These are phyloP conservation scores for Neelides sp. DNA, from an alignment of 1,140 invertebrate species.

Conservation along the genomic window DNA sequence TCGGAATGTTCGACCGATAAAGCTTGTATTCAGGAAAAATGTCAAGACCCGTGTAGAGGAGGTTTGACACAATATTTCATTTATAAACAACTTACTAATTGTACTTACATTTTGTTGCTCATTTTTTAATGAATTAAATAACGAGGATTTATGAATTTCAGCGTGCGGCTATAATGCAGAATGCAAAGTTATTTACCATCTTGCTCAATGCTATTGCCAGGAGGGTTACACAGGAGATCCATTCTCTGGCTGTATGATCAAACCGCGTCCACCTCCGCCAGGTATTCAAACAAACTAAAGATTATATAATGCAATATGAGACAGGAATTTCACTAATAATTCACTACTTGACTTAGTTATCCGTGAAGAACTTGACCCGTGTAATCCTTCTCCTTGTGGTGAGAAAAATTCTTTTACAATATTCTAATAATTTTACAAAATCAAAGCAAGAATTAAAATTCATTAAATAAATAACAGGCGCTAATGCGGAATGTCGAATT, in stretches of 20 bases:
- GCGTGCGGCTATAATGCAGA: conserved; percentile 65
- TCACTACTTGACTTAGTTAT: too few species aligned
- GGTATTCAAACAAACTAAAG: too few species aligned
- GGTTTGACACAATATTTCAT: conserved; percentile 50
- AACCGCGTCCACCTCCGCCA: too few species aligned
- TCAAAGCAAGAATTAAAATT: too few species aligned
- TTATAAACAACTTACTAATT: not conserved
- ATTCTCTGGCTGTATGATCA: conserved; percentile 68
- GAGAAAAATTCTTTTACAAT: conserved; percentile 39
- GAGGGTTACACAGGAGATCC: conserved; percentile 47
- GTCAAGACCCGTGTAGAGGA: conserved; percentile 54
- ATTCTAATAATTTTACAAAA: too few species aligned
- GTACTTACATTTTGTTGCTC: conserved; percentile 53
- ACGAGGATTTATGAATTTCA: conserved; percentile 45
- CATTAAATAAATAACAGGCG: too few species aligned
- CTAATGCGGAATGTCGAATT: conserved; percentile 33
- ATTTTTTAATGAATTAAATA: conserved; percentile 50
- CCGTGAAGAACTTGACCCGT: too few species aligned
- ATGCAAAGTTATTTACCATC: conserved; percentile 51
- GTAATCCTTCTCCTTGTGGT: conserved; percentile 38
- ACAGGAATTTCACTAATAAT: too few species aligned
- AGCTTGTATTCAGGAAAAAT: conserved; percentile 55
- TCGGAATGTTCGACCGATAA: conserved; percentile 56
- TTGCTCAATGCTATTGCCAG: conserved; percentile 42
- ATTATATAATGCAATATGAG: too few species aligned